Conservation (phyloP, 2,113 vertebrate genomes). For the Coryphaenoides rupestris region DNA sequence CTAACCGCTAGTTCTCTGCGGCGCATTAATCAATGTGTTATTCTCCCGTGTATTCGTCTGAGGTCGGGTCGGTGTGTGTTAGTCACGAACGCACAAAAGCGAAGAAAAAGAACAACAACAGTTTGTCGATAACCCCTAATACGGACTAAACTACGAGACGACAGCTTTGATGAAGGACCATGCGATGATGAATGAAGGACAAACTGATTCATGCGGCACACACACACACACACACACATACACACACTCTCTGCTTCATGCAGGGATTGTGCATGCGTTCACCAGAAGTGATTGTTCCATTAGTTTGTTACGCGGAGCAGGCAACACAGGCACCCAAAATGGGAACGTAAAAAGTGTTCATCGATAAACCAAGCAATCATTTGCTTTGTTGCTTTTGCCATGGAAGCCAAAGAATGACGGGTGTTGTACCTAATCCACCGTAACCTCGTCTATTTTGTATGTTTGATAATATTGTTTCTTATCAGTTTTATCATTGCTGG, state of each 20-base stretch:
- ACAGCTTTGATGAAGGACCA: slow-evolving; percentile 20
- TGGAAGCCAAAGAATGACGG: slow-evolving; percentile 43
- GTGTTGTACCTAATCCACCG: not conserved
- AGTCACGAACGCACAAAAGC: too few relatives aligned
- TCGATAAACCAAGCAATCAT: slow-evolving; percentile 46
- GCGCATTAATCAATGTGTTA: too few relatives aligned
- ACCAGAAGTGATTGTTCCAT: not conserved
- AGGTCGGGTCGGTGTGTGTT: too few relatives aligned
- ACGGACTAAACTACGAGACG: too few relatives aligned
- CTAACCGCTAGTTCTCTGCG: too few relatives aligned
- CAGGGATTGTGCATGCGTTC: slow-evolving; percentile 25
- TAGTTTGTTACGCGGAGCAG: slow-evolving; percentile 1
- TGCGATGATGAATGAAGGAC: slow-evolving; percentile 33
- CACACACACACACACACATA: slow-evolving; percentile 6
- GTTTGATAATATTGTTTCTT: not conserved
- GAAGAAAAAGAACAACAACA: too few relatives aligned
- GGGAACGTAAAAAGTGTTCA: slow-evolving; percentile 30
- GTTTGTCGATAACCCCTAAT: too few relatives aligned
- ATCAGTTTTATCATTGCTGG: not conserved
- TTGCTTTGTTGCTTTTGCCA: slow-evolving; percentile 38
- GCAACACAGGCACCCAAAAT: slow-evolving; percentile 26
- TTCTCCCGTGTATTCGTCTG: too few relatives aligned
- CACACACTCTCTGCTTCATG: slow-evolving; percentile 23
- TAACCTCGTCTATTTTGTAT: not conserved
- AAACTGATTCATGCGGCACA: slow-evolving; percentile 1